Conservation (phyloP, 2,888 invertebrate species). For the Noctua comes region DNA sequence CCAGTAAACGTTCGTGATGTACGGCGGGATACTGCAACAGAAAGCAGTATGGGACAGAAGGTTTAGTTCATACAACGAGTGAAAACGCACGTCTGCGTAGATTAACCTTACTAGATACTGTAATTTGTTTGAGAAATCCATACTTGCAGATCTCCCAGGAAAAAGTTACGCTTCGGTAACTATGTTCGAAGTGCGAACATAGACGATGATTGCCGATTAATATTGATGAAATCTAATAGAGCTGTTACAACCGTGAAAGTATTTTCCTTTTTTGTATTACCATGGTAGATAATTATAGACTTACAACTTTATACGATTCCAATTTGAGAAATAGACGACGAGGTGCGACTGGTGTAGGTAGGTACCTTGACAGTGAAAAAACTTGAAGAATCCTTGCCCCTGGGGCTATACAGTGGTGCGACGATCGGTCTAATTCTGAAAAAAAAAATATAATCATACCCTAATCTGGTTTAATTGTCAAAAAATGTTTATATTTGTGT, state of each 20-base stretch:
- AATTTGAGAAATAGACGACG: too few species aligned
- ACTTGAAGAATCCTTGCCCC: too few species aligned
- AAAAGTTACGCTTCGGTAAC: too few species aligned
- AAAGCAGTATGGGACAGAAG: background rate
- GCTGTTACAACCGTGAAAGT: background rate
- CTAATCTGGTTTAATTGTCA: background rate
- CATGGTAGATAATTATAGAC: background rate
- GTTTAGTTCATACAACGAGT: background rate
- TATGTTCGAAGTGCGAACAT: too few species aligned
- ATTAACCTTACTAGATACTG: background rate
- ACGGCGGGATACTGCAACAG: conserved; percentile 20
- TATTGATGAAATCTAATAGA: background rate
- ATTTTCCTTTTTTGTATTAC: too few species aligned
- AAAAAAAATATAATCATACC: background rate
- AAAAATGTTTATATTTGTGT: background rate
- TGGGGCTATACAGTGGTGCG: background rate
- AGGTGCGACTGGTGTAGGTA: too few species aligned
- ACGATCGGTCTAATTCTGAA: background rate
- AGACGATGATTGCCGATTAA: too few species aligned
- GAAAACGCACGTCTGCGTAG: background rate
- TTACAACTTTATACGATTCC: background rate
- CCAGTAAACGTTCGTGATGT: conserved; percentile 64
- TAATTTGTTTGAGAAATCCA: background rate
- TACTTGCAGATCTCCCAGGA: too few species aligned
- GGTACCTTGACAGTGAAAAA: too few species aligned